A percentile compares a stretch with the other conserved stretches of the same genome.
phyloP scores from a whole-genome alignment of 2,113 vertebrate genomes.

The Erythrocebus patas region DNA sequence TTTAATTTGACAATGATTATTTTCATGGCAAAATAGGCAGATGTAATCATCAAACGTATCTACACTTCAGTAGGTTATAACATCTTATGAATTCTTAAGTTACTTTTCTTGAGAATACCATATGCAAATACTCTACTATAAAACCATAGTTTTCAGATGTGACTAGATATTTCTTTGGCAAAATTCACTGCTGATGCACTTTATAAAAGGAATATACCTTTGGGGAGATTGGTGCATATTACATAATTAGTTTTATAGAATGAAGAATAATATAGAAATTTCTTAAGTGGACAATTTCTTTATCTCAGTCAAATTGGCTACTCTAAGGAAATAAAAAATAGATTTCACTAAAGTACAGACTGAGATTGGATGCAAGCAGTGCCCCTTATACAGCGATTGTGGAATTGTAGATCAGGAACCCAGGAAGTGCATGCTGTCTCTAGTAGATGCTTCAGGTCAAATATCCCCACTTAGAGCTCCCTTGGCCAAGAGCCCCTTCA shows the following conservation, averaged over 20 bases:
- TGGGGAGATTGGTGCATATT: neutral
- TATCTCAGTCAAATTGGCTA: neutral
- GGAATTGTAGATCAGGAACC: neutral
- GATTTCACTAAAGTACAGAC: neutral
- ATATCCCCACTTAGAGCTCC: neutral
- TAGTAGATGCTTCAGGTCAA: neutral
- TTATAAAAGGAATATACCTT: neutral
- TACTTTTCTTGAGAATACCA: neutral
- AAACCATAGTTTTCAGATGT: neutral
- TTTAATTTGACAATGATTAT: neutral
- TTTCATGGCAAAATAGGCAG: neutral
- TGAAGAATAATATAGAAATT: neutral
- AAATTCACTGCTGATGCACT: neutral
- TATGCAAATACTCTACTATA: neutral
- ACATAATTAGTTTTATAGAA: neutral
- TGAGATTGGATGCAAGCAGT: neutral
- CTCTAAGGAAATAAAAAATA: neutral
- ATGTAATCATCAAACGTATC: neutral
- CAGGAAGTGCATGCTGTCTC: neutral
- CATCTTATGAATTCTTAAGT: neutral
- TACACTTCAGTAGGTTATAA: neutral
- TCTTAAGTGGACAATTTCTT: neutral
- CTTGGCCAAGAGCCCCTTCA: neutral
- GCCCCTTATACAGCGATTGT: neutral
- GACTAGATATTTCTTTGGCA: neutral